phyloP scores from a whole-genome alignment of 2,888 invertebrate genomes.

The Amorpha juglandis region DNA sequence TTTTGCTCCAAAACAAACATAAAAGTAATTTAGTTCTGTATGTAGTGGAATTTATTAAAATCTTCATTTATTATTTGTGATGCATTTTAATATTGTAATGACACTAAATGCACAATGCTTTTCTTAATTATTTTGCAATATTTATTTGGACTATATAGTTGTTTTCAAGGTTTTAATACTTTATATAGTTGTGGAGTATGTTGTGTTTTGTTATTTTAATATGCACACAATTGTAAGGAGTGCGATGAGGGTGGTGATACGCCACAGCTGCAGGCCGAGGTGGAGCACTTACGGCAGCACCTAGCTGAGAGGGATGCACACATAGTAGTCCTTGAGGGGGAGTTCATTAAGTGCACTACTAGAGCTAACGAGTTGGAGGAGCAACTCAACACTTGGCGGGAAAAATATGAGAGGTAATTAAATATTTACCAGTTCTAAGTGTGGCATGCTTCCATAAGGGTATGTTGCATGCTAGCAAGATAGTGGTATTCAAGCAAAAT shows the following conservation, averaged over 20 bases:
- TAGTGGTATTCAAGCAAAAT: not conserved
- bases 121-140: constrained; percentile 52
- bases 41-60: not conserved
- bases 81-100: not conserved
- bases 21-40: not conserved
- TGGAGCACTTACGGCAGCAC: constrained; percentile 93
- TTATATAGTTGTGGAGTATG: constrained; percentile 31
- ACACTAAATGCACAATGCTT: constrained; percentile 57
- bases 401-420: constrained; percentile 95
- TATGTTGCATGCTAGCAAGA: constrained; percentile 8
- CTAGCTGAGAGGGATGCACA: constrained; percentile 92
- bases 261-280: constrained; percentile 92
- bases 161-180: constrained; percentile 11
- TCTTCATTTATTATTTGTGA: not conserved
- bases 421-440: constrained; percentile 21
- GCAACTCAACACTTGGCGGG: constrained; percentile 94
- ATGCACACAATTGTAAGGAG: constrained; percentile 71
- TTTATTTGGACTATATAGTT: constrained; percentile 34
- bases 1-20: constrained; percentile 6
- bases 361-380: constrained; percentile 91
- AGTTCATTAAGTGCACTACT: constrained; percentile 91
- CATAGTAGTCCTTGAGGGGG: constrained; percentile 93
- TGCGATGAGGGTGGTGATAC: constrained; percentile 67
- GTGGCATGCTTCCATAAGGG: not conserved
- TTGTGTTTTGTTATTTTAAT: constrained; percentile 63